A percentile compares a stretch with the other conserved stretches of the same genome.
phyloP scores from a whole-genome alignment of 2,113 vertebrate species.

The Prunella himalayana region DNA sequence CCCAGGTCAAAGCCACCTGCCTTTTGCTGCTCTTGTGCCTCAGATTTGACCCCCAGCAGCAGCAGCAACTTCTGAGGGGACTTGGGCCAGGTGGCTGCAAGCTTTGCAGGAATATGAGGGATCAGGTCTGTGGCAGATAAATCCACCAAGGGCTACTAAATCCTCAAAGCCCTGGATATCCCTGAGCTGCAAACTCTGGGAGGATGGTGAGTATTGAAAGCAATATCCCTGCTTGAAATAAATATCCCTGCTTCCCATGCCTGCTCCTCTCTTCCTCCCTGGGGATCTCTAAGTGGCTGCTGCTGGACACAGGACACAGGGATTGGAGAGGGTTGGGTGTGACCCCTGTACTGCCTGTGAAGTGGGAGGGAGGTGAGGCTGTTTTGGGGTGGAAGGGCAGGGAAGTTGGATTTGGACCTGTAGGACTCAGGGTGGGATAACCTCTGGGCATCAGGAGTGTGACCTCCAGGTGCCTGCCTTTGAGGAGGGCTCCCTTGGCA shows the following conservation, averaged over 20 bases:
- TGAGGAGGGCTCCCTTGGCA: background rate
- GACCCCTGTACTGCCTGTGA: background rate
- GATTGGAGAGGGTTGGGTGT: background rate
- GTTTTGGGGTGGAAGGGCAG: background rate
- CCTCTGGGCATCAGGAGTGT: background rate
- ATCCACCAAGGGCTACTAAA: background rate
- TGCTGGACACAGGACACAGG: background rate
- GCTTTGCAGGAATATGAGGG: background rate
- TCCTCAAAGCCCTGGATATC: background rate
- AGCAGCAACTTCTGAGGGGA: background rate
- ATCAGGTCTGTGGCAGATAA: background rate
- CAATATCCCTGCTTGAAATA: background rate
- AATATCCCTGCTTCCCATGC: background rate
- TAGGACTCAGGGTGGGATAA: background rate
- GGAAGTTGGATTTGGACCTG: background rate
- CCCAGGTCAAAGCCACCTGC: rapidly evolving
- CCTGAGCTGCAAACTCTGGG: background rate
- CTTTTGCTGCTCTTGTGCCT: background rate
- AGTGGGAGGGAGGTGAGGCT: background rate
- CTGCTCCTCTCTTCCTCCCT: background rate
- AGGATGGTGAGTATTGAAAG: background rate
- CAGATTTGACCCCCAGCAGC: background rate
- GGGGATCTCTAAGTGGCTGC: background rate
- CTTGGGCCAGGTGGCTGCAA: background rate
- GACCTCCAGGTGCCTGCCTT: background rate